Evolutionary conservation across 1,140 invertebrate genomes (phyloP), one percentile per base, ranked within the genome.

Genomic region (Pseudobourletiella spinata): DNA sequence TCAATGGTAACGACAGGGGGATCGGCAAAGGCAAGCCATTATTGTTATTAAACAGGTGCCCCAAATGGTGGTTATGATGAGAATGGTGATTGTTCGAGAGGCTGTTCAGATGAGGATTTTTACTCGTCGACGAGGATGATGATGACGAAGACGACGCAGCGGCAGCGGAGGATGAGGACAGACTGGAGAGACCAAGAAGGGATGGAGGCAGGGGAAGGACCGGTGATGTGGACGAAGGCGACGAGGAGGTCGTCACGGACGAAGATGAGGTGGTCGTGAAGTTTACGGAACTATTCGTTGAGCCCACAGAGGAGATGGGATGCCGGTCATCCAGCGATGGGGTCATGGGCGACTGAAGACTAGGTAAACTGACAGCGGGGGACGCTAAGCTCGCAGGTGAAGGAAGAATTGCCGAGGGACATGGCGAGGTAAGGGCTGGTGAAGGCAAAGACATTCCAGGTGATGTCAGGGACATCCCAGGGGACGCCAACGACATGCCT

Each of bases 381-480:
- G 74, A 77, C 58, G 79, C 79, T 72, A 70, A 65, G 55, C 68
- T 70, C 51, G 71, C 68, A 29, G 71, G 71, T 32, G 67, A 71
- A 22, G 65, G 68, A 24, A 70, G 57, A 29, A 70, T 65, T 26
- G 65, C 68, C 15, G 63, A 65, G 39, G 68, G 68, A 65, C 66
- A 67, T 20, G 68, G 68, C 18, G 67, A 68, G 24, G 70, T 70
- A 26, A 70, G 59, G 61, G 69, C 70, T 25, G 71, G 71, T 14
- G 71, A 72, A 26, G 70, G 69, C 42, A 72, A 42, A 56, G 72
- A 73, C 77, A 80, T 79, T 59, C 79, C 79, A 15, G 80, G 81
- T 68, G 77, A 79, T 29, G 80, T 78, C 51, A 82, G 74, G 54
- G 81, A 78, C 63, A 82, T 80, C 1, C 81, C 81, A 8, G 85